phyloP scores from a whole-genome alignment of 2,888 invertebrate genomes.

The Xylocampa areola region DNA sequence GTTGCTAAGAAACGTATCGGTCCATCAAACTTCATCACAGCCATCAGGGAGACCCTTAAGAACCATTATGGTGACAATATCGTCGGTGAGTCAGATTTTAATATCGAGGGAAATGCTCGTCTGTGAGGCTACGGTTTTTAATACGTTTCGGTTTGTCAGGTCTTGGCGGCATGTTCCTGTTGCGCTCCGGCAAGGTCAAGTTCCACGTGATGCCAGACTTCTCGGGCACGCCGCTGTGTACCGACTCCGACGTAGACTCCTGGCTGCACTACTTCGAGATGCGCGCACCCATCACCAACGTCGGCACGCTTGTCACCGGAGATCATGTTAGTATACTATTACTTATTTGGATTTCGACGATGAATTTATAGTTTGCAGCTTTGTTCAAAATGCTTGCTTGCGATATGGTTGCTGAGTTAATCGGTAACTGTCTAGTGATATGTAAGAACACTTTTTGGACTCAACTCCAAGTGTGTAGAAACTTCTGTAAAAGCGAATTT shows the following conservation, averaged over 20 bases:
- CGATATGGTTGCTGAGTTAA: too few species aligned
- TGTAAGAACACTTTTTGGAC: too few species aligned
- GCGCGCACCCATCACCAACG: constrained; percentile 96
- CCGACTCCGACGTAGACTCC: constrained; percentile 93
- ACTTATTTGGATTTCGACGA: background rate
- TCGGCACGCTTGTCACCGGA: constrained; percentile 96
- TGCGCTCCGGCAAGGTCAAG: constrained; percentile 95
- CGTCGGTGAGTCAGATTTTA: constrained; percentile 70
- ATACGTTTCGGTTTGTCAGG: constrained; percentile 81
- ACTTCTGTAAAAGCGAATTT: too few species aligned
- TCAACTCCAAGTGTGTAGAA: too few species aligned
- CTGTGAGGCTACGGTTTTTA: background rate
- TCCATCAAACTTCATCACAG: constrained; percentile 93
- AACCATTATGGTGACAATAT: constrained; percentile 91
- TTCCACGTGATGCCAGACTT: constrained; percentile 99
- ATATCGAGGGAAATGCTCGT: too few species aligned
- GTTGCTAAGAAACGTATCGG: constrained; percentile 93
- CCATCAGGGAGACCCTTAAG: constrained; percentile 93
- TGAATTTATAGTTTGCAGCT: too few species aligned
- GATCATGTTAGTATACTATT: constrained; percentile 92
- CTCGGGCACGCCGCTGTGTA: constrained; percentile 92
- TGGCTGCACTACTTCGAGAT: constrained; percentile 98
- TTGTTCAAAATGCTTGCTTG: too few species aligned
- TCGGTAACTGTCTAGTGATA: too few species aligned
- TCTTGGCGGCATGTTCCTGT: constrained; percentile 96